phyloP scores from a whole-genome alignment of 2,113 vertebrate species.

The western clawed frog (Xenopus tropicalis) region DNA sequence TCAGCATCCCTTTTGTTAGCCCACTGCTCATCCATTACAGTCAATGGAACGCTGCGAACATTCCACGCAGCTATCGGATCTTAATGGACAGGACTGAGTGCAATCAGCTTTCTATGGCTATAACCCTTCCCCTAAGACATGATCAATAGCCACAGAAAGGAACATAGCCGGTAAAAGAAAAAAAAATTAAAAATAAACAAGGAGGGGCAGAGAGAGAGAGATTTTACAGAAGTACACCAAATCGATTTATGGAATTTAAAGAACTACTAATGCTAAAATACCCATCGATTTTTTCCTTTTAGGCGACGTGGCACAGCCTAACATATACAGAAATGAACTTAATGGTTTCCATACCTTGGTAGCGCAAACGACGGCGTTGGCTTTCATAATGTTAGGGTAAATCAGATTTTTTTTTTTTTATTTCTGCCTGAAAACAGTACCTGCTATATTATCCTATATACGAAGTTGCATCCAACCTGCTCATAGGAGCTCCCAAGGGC shows the following conservation, averaged over 20 bases:
- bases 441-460: too few relatives aligned
- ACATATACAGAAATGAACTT: not conserved
- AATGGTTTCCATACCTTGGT: too few relatives aligned
- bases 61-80: not conserved
- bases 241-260: not conserved
- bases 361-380: too few relatives aligned
- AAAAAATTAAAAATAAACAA: not conserved
- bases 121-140: not conserved
- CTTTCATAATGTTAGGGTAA: too few relatives aligned
- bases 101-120: not conserved
- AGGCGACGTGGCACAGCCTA: not conserved
- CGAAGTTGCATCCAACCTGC: too few relatives aligned
- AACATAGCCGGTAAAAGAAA: not conserved
- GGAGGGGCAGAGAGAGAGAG: too few relatives aligned
- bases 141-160: not conserved
- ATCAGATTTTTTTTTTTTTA: too few relatives aligned
- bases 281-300: not conserved
- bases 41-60: not conserved
- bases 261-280: not conserved
- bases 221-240: not conserved
- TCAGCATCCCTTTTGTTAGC: conserved; percentile 11
- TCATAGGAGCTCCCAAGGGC: too few relatives aligned
- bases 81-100: not conserved
- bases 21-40: not conserved
- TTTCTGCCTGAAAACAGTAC: too few relatives aligned